Conservation (phyloP, 2,797 vertebrate species). For the Trachops cirrhosus region DNA sequence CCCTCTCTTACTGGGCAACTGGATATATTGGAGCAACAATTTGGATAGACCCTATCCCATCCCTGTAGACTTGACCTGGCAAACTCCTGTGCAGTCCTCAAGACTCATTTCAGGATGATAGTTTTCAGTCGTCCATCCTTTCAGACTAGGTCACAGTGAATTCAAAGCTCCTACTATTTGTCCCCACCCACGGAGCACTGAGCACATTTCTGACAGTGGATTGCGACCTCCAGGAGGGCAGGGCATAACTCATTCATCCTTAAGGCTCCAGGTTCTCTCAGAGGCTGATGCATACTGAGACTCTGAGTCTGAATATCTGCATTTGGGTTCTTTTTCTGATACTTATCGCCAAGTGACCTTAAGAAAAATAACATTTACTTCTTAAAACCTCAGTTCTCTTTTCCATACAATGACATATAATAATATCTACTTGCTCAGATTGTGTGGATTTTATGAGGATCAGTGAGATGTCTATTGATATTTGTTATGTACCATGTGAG, state of each 20-base stretch:
- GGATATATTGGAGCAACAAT: too few species aligned
- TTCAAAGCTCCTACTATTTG: background rate
- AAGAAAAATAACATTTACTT: background rate
- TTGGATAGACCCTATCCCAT: background rate
- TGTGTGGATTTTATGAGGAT: background rate
- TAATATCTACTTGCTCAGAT: background rate
- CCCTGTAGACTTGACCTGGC: background rate
- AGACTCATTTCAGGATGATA: background rate
- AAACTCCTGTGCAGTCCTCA: background rate
- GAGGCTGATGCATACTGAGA: background rate
- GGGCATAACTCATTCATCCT: too few species aligned
- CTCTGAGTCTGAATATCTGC: background rate
- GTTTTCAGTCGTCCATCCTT: background rate
- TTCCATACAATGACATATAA: background rate
- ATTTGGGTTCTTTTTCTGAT: background rate
- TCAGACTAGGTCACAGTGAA: background rate
- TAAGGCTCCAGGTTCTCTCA: background rate
- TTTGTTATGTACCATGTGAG: background rate
- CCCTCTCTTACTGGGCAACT: too few species aligned
- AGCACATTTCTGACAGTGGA: background rate
- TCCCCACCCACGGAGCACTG: background rate
- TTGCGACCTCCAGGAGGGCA: background rate
- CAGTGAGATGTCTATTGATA: background rate
- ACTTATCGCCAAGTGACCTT: background rate
- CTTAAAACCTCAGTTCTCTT: background rate